Base-by-base conservation (phyloP, 2,888 invertebrate species). In the Agelastica alni region DNA sequence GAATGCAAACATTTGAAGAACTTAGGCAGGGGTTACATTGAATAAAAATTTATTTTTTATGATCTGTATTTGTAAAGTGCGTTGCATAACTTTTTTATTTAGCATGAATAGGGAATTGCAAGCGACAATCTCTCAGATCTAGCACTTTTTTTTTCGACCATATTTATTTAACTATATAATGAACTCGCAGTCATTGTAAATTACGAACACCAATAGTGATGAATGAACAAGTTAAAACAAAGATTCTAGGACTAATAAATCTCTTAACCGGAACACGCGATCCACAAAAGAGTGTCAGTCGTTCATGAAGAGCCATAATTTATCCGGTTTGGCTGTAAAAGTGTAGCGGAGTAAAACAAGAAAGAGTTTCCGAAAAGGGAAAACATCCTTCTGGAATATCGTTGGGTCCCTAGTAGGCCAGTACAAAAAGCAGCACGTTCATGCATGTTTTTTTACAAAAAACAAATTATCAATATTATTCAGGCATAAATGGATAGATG, bases 301-400 rank as follows among this genome's bases (percentile, higher is more conserved):
- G 14, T n/a, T 62, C 55, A 53, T 62, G 61, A 60, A 60, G 66
- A 63, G 67, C 66, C 63, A 69, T 70, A 69, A 70, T 66, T 70
- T 69, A 70, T 64, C 51, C 37, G 18, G 20, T 20, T 17, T 20
- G 18, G 58, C 26, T 37, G 61, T 59, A 66, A 66, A 63, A 63
- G 53, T 62, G 58, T 51, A 55, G 53, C 58, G 55, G n/a, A 26
- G 44, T 49, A 51, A 59, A 54, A 60, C 60, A 55, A 56, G 58
- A 51, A 61, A 56, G 63, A 63, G 60, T 66, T 64, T 64, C 55
- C 51, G 60, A 62, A 65, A 61, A 65, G 66, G 63, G 64, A 66
- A 65, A 63, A 62, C 59, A 55, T 62, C 59, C 56, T 56, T 39
- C 20, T 39, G 7, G 18, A 39, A 39, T 26, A 26, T 26, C 26